A percentile compares a stretch with the other conserved stretches of the same genome.
Evolutionary conservation across 2,113 vertebrate species (phyloP).

Genomic region (Thomomys bottae): DNA sequence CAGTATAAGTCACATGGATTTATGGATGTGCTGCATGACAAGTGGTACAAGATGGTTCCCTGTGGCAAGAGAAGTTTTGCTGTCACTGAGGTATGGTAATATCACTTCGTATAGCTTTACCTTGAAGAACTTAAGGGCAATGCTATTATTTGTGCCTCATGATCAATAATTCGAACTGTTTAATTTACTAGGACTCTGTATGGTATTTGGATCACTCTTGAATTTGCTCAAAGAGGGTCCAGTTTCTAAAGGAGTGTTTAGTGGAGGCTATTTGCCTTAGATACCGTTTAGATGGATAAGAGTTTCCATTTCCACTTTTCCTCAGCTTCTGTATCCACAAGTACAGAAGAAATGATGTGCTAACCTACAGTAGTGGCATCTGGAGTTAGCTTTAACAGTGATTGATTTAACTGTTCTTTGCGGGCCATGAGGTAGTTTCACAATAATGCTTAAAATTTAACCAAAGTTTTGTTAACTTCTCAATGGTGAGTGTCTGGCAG

Average conservation of each 20-base stretch:
- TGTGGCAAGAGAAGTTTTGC: slow-evolving; percentile 98
- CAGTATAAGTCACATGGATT: slow-evolving; percentile 99
- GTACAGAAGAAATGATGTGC: neutral
- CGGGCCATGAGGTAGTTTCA: neutral
- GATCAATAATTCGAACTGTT: neutral
- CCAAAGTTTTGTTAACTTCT: neutral
- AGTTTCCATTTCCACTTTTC: slow-evolving; percentile 8
- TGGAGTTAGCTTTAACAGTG: neutral
- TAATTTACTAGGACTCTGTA: neutral
- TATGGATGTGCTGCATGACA: slow-evolving; percentile 98
- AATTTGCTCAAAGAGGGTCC: neutral
- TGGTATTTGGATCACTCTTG: neutral
- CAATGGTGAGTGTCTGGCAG: neutral
- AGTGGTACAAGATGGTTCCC: slow-evolving; percentile 99
- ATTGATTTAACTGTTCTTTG: neutral
- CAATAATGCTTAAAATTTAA: neutral
- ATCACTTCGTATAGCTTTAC: neutral
- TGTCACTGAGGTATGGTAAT: slow-evolving; percentile 92
- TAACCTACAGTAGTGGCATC: neutral
- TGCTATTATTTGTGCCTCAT: neutral
- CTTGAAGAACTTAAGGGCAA: neutral
- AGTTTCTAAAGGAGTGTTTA: neutral
- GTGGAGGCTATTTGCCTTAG: neutral
- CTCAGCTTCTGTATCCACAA: neutral
- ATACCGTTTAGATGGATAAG: slow-evolving; percentile 5